phyloP scores from a whole-genome alignment of 2,888 invertebrate genomes.

The Dynastes grantii region DNA sequence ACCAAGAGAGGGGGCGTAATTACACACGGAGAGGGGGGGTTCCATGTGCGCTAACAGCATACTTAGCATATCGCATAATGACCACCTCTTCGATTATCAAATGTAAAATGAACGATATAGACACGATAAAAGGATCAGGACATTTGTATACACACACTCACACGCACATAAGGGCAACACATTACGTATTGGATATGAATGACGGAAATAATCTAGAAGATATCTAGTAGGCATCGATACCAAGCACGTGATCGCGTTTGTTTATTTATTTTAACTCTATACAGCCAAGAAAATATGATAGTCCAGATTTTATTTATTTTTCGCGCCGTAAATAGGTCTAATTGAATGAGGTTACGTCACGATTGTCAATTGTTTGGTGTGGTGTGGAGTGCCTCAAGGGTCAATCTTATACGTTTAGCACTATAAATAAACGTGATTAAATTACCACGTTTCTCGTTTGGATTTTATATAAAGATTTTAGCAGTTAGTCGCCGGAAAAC shows the following conservation, averaged over 20 bases:
- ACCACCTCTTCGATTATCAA: slow-evolving; percentile 58
- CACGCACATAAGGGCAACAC: not conserved
- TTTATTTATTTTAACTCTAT: slow-evolving; percentile 25
- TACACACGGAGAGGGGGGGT: slow-evolving; percentile 64
- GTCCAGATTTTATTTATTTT: not conserved
- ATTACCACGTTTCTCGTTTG: too few relatives aligned
- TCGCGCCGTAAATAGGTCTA: not conserved
- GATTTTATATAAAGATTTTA: too few relatives aligned
- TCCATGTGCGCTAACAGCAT: slow-evolving; percentile 68
- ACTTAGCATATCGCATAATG: slow-evolving; percentile 68
- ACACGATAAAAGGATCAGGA: slow-evolving; percentile 18
- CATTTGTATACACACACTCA: not conserved
- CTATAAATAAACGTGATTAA: too few relatives aligned
- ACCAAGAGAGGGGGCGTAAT: slow-evolving; percentile 68
- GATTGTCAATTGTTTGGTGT: too few relatives aligned
- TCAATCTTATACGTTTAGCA: too few relatives aligned
- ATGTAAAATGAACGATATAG: slow-evolving; percentile 48
- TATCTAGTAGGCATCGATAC: slow-evolving; percentile 21
- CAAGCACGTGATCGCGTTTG: slow-evolving; percentile 31
- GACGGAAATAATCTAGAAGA: slow-evolving; percentile 9
- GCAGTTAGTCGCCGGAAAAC: too few relatives aligned
- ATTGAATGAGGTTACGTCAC: too few relatives aligned
- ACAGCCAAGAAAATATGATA: not conserved
- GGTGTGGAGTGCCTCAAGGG: too few relatives aligned
- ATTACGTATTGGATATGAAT: slow-evolving; percentile 24